Evolutionary conservation across 1,140 invertebrate genomes (phyloP).

Genomic region (Rhopalosiphum padi): DNA sequence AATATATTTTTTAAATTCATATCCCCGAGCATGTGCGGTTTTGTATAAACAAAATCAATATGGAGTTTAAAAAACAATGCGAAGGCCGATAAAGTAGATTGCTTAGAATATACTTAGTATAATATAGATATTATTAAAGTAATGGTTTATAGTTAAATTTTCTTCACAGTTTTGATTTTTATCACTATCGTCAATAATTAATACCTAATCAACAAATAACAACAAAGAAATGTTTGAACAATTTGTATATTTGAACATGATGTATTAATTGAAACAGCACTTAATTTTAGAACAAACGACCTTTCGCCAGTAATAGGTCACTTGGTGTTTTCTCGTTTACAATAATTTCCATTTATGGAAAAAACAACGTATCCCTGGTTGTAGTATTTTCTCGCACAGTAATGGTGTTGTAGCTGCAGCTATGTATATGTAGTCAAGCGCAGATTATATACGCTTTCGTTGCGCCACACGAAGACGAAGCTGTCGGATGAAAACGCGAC

Average conservation of each 20-base stretch:
- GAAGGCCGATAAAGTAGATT: not conserved
- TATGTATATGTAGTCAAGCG: not conserved
- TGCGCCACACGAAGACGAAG: not conserved
- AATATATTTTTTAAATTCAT: not conserved
- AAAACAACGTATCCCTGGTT: not conserved
- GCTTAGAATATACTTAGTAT: not conserved
- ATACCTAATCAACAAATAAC: not conserved
- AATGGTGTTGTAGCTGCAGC: not conserved
- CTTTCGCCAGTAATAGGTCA: not conserved
- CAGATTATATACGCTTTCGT: slow-evolving; percentile 24
- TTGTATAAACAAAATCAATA: not conserved
- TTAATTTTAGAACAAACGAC: not conserved
- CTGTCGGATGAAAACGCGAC: not conserved
- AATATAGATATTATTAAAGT: not conserved
- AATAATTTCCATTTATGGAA: not conserved
- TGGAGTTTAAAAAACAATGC: not conserved
- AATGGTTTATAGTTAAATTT: not conserved
- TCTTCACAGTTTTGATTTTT: not conserved
- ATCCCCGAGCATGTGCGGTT: not conserved
- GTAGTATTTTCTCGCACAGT: not conserved
- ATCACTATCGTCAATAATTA: not conserved
- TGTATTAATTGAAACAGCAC: not conserved
- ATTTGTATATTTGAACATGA: not conserved
- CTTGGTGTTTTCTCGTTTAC: not conserved
- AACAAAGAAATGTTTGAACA: not conserved